A percentile compares a stretch with the other conserved stretches of the same genome.
These are phyloP conservation scores for Paelopatides confundens DNA, from an alignment of 53 echinoderm and acorn worm genomes.

Conservation along the genomic window DNA sequence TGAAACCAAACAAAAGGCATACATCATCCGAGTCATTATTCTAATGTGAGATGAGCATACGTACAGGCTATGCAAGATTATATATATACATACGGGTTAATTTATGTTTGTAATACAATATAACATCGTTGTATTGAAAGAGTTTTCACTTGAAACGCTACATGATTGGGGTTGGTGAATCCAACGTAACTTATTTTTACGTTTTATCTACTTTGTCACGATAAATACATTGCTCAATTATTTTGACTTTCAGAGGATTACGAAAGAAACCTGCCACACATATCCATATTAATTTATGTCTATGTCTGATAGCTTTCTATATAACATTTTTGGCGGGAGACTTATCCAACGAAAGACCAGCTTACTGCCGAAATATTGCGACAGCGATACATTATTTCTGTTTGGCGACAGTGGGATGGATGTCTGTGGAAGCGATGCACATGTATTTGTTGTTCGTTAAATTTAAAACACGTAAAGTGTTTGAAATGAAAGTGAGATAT, in stretches of 20 bases:
- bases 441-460: not conserved
- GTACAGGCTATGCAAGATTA: too few species aligned
- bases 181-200: too few species aligned
- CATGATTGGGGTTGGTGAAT: too few species aligned
- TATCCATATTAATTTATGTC: not conserved
- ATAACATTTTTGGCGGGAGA: not conserved
- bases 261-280: not conserved
- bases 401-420: not conserved
- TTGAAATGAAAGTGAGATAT: not conserved
- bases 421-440: not conserved
- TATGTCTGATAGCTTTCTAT: not conserved
- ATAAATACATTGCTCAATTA: too few species aligned
- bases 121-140: too few species aligned
- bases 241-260: not conserved
- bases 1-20: too few species aligned
- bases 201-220: too few species aligned
- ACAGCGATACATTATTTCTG: not conserved
- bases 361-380: not conserved
- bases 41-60: too few species aligned
- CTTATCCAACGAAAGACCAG: not conserved
- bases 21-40: too few species aligned
- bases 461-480: not conserved
- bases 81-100: too few species aligned
- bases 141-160: too few species aligned
- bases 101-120: too few species aligned